phyloP scores from a whole-genome alignment of 2,888 invertebrate genomes.

The Lagria hirta region DNA sequence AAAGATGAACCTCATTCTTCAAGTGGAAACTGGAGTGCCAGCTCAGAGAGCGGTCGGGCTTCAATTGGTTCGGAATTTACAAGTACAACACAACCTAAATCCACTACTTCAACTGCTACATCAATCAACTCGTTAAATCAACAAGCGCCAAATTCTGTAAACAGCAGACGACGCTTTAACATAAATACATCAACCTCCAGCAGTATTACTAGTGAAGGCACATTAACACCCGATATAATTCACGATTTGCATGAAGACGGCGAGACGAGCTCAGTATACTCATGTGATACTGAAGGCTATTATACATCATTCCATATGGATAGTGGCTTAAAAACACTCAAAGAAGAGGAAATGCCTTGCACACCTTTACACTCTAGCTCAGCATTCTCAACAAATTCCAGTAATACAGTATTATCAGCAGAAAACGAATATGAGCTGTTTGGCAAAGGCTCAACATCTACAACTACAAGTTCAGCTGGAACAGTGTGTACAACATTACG shows the following conservation, averaged over 20 bases:
- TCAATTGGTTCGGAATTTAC: conserved; percentile 84
- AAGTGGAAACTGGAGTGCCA: conserved; percentile 94
- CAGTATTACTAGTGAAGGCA: conserved; percentile 83
- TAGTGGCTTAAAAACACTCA: conserved; percentile 83
- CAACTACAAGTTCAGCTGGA: conserved; percentile 87
- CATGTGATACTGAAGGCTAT: conserved; percentile 96
- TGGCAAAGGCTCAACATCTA: conserved; percentile 88
- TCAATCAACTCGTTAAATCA: conserved; percentile 70
- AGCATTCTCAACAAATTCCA: conserved; percentile 69
- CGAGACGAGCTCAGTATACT: conserved; percentile 89
- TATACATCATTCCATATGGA: conserved; percentile 98
- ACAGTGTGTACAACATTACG: conserved; percentile 84
- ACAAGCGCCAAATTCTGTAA: conserved; percentile 67
- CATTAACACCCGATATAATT: conserved; percentile 79
- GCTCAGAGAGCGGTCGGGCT: conserved; percentile 84
- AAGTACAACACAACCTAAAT: conserved; percentile 69
- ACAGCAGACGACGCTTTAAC: conserved; percentile 63
- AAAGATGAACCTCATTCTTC: conserved; percentile 87
- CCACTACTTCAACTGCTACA: conserved; percentile 67
- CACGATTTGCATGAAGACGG: conserved; percentile 79
- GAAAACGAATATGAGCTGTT: conserved; percentile 90
- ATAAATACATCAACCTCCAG: conserved; percentile 76
- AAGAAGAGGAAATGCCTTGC: conserved; percentile 73
- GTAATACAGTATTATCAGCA: conserved; percentile 69
- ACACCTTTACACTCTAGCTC: conserved; percentile 73